Percentiles rank a stretch among this genome's conserved stretches.
These are phyloP conservation scores for Sebastes dallii DNA, from an alignment of 2,797 vertebrate species.

Conservation along the genomic window DNA sequence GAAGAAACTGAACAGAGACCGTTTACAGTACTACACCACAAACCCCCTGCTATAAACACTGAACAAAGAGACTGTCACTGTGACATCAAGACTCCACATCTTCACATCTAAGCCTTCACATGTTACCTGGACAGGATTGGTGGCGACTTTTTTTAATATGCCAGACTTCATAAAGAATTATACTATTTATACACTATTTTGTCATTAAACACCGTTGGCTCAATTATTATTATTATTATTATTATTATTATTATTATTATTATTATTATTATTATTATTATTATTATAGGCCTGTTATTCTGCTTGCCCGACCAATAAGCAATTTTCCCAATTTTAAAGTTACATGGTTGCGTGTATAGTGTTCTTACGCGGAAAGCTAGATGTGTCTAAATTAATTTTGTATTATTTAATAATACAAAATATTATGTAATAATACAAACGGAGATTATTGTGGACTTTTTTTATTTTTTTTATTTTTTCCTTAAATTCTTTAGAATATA, in stretches of 20 bases:
- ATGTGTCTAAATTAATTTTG: slow-evolving; percentile 2
- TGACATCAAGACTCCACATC: slow-evolving; percentile 10
- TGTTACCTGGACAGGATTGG: slow-evolving; percentile 35
- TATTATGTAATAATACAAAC: neutral
- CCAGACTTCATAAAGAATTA: slow-evolving; percentile 47
- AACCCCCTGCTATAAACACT: slow-evolving; percentile 92
- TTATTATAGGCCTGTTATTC: slow-evolving; percentile 30
- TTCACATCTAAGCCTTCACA: neutral
- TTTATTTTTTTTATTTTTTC: neutral
- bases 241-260: slow-evolving; percentile 44
- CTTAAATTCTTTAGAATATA: neutral
- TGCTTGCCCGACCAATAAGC: neutral
- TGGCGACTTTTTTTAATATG: slow-evolving; percentile 43
- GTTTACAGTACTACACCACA: slow-evolving; percentile 97
- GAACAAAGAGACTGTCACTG: slow-evolving; percentile 54
- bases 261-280: slow-evolving; percentile 42
- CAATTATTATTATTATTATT: slow-evolving; percentile 50
- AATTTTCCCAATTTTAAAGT: slow-evolving; percentile 6
- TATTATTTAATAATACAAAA: slow-evolving; percentile 6
- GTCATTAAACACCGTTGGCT: slow-evolving; percentile 40
- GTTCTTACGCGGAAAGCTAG: neutral
- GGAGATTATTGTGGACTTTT: neutral
- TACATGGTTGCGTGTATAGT: neutral
- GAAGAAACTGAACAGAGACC: slow-evolving; percentile 99
- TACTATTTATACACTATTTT: slow-evolving; percentile 57